phyloP scores from a whole-genome alignment of 2,888 invertebrate genomes.

The Ctena decussata region DNA sequence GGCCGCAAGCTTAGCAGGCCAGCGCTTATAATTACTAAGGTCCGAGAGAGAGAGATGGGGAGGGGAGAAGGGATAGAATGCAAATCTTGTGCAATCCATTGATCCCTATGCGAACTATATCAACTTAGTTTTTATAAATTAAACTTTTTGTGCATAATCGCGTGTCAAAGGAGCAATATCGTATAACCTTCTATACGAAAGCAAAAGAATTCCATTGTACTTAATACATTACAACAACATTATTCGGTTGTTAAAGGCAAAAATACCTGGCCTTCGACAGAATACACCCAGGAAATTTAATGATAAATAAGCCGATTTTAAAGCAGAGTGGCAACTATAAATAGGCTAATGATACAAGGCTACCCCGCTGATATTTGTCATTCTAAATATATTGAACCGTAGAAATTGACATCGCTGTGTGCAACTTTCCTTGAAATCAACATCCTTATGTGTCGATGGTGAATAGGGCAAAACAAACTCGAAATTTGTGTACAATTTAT shows the following conservation, averaged over 20 bases:
- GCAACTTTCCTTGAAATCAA: not conserved
- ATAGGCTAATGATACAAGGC: not conserved
- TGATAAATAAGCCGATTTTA: slow-evolving; percentile 9
- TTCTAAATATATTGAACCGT: not conserved
- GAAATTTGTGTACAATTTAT: too few relatives aligned
- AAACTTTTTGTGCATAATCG: too few relatives aligned
- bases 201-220: not conserved
- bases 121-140: too few relatives aligned
- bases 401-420: not conserved
- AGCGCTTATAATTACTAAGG: too few relatives aligned
- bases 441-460: not conserved
- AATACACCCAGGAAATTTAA: slow-evolving; percentile 2
- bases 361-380: not conserved
- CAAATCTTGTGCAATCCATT: too few relatives aligned
- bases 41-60: too few relatives aligned
- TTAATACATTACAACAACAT: not conserved
- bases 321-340: not conserved
- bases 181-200: not conserved
- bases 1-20: too few relatives aligned
- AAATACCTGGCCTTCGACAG: not conserved
- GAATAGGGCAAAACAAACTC: not conserved
- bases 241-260: slow-evolving; percentile 3
- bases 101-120: too few relatives aligned
- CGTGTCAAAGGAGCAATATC: not conserved
- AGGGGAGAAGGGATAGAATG: too few relatives aligned